Base-by-base conservation (phyloP, 2,888 invertebrate genomes). In the Clunio marinus region DNA sequence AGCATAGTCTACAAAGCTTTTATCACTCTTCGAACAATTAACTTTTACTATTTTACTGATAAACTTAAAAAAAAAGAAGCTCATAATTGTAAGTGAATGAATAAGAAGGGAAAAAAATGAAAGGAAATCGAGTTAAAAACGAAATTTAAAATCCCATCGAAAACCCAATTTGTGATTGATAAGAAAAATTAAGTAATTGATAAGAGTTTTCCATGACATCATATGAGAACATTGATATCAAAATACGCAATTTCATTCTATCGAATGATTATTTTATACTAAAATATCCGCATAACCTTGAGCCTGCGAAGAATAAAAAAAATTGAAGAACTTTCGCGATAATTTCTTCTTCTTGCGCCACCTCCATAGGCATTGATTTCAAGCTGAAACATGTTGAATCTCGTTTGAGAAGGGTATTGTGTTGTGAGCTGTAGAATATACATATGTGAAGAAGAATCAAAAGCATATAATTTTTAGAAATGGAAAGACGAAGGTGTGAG, bases 321-420 rank as follows among this genome's bases (percentile, higher is more conserved):
- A n/a, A n/a, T n/a, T n/a, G 57, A 25, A 20, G 20, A 57, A 60
- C 10, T 20, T 58, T 24, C 60, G 15, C 10, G 25, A 20, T 17
- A 28, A 28, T 22, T 60, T 60, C 17, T 60, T 60, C 57, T 58
- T 24, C 58, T 24, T 24, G 22, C 17, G 25, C 22, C 37, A 62
- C 35, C 62, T 24, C 25, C 63, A 46, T 24, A 65, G 63, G 63
- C 63, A 25, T 46, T 27, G 45, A 45, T 27, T 65, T 65, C 63
- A 65, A 65, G 63, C 24, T 24, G 27, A 55, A 66, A 66, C 66
- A 66, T 55, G 66, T 66, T 55, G 66, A 66, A 66, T 55, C 66
- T 51, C 66, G 66, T 66, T 66, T 66, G 22, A 17, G 10, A 55
- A 22, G 66, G 32, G 32, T 32, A 27, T 13, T 17, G 37, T 10